Conservation (phyloP, 1,140 invertebrate species). For the Pomphorhynchus laevis region DNA sequence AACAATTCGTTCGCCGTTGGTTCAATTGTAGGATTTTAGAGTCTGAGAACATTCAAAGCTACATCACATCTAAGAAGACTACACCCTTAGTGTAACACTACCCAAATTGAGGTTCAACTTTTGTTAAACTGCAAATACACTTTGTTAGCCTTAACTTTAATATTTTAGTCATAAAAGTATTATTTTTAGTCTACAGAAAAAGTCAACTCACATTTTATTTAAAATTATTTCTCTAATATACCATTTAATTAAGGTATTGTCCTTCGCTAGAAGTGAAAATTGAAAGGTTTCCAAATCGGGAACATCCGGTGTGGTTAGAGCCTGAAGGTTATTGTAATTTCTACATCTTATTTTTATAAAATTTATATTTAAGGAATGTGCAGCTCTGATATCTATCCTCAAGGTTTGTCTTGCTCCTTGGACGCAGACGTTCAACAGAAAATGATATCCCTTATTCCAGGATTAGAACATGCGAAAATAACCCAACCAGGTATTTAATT, state of each 20-base stretch:
- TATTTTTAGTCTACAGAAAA: slow-evolving; percentile 19
- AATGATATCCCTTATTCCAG: slow-evolving; percentile 33
- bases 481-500: slow-evolving; percentile 27
- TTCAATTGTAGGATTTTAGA: too few species aligned
- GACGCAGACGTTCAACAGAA: slow-evolving; percentile 39
- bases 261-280: slow-evolving; percentile 69
- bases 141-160: background rate
- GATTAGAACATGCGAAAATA: slow-evolving; percentile 37
- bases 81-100: background rate
- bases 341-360: background rate
- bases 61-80: too few species aligned
- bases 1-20: too few species aligned
- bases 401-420: slow-evolving; percentile 51
- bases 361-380: slow-evolving; percentile 25
- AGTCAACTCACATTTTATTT: slow-evolving; percentile 15
- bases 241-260: slow-evolving; percentile 29
- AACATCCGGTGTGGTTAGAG: slow-evolving; percentile 49
- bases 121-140: background rate
- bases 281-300: slow-evolving; percentile 30
- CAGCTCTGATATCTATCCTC: slow-evolving; percentile 44
- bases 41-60: too few species aligned
- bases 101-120: background rate
- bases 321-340: slow-evolving; percentile 31
- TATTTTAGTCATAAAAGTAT: background rate
- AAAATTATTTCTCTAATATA: background rate